A percentile compares a stretch with the other conserved stretches of the same genome.
Evolutionary conservation across 2,888 invertebrate species (phyloP).

Genomic region (Cartodere bifasciata): DNA sequence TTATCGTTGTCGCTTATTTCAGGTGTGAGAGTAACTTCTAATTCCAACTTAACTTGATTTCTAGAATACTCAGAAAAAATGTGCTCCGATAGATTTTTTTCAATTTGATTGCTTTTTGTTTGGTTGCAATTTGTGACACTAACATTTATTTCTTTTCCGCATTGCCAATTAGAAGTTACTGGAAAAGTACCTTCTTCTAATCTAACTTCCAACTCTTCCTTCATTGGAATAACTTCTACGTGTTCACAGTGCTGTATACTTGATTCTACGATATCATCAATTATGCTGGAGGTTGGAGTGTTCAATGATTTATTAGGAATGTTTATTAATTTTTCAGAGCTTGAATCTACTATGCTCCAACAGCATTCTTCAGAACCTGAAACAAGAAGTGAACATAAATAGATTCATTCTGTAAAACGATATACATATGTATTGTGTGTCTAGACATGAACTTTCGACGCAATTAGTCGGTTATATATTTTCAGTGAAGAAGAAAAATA

Average conservation of each 20-base stretch:
- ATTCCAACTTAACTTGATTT: slow-evolving; percentile 40
- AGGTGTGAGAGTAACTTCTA: slow-evolving; percentile 48
- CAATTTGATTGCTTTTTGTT: slow-evolving; percentile 1
- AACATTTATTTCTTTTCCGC: slow-evolving; percentile 17
- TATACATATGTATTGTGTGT: too few relatives aligned
- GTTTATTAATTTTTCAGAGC: slow-evolving; percentile 36
- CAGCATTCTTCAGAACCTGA: slow-evolving; percentile 31
- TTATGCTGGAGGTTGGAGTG: slow-evolving; percentile 13
- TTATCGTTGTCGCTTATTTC: slow-evolving; percentile 42
- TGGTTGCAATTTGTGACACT: not conserved
- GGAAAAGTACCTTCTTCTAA: slow-evolving; percentile 39
- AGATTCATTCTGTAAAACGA: too few relatives aligned
- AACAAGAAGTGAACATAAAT: too few relatives aligned
- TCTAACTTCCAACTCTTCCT: slow-evolving; percentile 46
- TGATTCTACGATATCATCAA: slow-evolving; percentile 15
- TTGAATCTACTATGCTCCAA: slow-evolving; percentile 39
- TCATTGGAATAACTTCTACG: slow-evolving; percentile 40
- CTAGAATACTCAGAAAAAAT: slow-evolving; percentile 15
- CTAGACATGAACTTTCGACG: too few relatives aligned
- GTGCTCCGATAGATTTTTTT: slow-evolving; percentile 3
- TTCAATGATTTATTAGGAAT: slow-evolving; percentile 33
- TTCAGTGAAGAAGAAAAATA: too few relatives aligned
- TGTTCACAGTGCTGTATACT: slow-evolving; percentile 23
- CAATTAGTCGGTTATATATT: too few relatives aligned
- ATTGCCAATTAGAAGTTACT: slow-evolving; percentile 35